Evolutionary conservation across 2,888 invertebrate species (phyloP).

Genomic region (Danaus chrysippus): DNA sequence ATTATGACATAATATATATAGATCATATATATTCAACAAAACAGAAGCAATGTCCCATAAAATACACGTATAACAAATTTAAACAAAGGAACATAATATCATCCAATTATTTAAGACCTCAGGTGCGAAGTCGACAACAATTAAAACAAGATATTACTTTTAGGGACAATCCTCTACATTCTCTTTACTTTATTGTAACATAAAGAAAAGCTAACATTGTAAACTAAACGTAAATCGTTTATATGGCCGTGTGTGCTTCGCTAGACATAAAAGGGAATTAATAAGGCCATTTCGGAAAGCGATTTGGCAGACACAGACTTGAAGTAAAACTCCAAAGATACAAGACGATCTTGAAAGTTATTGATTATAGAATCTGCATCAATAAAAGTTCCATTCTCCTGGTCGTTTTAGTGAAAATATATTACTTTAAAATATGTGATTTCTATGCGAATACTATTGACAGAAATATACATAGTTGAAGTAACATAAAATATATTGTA

Average conservation of each 20-base stretch:
- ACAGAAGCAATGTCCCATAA: background rate
- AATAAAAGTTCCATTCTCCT: conserved; percentile 45
- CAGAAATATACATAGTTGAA: too few relatives aligned
- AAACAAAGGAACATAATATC: conserved; percentile 38
- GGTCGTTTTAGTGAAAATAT: conserved; percentile 33
- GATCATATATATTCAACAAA: conserved; percentile 18
- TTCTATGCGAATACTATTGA: too few relatives aligned
- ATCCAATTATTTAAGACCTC: conserved; percentile 40
- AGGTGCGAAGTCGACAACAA: conserved; percentile 62
- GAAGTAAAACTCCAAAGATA: conserved; percentile 54
- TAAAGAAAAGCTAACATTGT: conserved; percentile 70
- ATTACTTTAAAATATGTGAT: conserved; percentile 10
- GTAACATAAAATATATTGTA: too few relatives aligned
- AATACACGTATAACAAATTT: background rate
- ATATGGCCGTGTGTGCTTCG: conserved; percentile 57
- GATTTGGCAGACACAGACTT: conserved; percentile 61
- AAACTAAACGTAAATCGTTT: conserved; percentile 67
- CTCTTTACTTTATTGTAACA: conserved; percentile 67
- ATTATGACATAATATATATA: too few relatives aligned
- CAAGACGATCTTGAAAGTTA: conserved; percentile 68
- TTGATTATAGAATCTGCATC: conserved; percentile 60
- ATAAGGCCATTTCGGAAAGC: conserved; percentile 69
- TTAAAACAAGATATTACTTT: conserved; percentile 62
- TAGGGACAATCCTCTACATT: conserved; percentile 44
- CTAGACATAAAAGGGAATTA: conserved; percentile 73